phyloP scores from a whole-genome alignment of 23 tunicate genomes.

The Styela plicata region DNA sequence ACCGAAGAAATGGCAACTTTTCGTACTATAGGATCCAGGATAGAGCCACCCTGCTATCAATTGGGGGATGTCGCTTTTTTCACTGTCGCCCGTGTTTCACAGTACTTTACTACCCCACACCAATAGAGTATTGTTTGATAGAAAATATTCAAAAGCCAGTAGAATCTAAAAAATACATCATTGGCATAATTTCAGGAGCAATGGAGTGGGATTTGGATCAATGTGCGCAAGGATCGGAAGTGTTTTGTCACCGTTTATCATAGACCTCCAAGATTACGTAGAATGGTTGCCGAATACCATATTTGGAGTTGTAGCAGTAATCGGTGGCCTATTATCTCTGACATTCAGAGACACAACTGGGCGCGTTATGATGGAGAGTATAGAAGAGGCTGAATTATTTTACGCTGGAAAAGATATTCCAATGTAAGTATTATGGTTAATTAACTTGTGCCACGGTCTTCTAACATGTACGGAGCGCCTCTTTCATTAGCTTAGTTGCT shows the following conservation, averaged over 20 bases:
- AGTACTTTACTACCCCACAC: too few species aligned
- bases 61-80: too few species aligned
- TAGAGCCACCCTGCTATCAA: too few species aligned
- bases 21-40: too few species aligned
- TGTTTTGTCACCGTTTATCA: constrained; percentile 53
- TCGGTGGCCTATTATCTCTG: constrained; percentile 19
- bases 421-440: background rate
- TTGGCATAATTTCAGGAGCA: constrained; percentile 60
- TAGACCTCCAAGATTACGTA: constrained; percentile 46
- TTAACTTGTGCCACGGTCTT: too few species aligned
- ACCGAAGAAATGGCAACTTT: too few species aligned
- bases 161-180: too few species aligned
- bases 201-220: constrained; percentile 62
- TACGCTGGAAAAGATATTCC: constrained; percentile 14
- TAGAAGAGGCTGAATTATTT: constrained; percentile 30
- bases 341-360: constrained; percentile 30
- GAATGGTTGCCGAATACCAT: constrained; percentile 70
- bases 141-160: too few species aligned
- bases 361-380: constrained; percentile 21
- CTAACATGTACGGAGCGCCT: too few species aligned
- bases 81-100: too few species aligned
- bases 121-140: too few species aligned
- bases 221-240: constrained; percentile 61
- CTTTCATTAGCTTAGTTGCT: too few species aligned
- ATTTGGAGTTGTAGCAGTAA: constrained; percentile 43